Evolutionary conservation across 2,797 vertebrate species (phyloP), one percentile per base, ranked within the genome.

Genomic region (Typhlichthys subterraneus): DNA sequence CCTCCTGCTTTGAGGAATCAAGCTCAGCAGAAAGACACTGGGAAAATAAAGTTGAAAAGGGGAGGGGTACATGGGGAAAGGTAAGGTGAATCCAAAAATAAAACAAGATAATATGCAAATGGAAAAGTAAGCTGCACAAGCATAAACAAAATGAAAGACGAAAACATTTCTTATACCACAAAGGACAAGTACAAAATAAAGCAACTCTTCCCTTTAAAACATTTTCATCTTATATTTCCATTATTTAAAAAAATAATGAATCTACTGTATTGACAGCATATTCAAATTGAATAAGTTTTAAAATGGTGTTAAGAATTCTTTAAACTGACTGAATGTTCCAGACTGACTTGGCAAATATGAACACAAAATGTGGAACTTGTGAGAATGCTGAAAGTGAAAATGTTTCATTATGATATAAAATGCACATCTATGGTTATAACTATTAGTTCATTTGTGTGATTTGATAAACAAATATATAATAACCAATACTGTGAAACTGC

Each of bases 1-100:
- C 87, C 76, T 95, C 93, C 93, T 93, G 94, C 90, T 92, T 95
- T 94, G 89, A 90, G 93, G 95, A 92, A 69, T 94, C 94, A 95
- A 98, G 94, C 88, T 95, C 91, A 94, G 92, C 92, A 88, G 93
- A 94, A 93, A 99, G 92, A 84, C 93, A 95, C 97, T 98, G 93
- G 85, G 91, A 87, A 90, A 88, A 92, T 92, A 82, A 94, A 85
- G 77, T 61, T 84, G 73, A 84, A 85, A 78, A 63, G 88, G 86
- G 69, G 57, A 69, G 86, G 90, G 89, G 61, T 60, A 66, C 47
- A 84, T 85, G 70, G 77, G 90, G 87, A 83, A 89, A 93, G 84
- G 85, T 92, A 92, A 93, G 91, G 93, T 92, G 90, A 85, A 84
- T 86, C 55, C 63, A 82, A 93, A 93, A 93, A 93, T 91, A 89